These are phyloP conservation scores for Camelus dromedarius DNA, from an alignment of 2,113 vertebrate genomes.

Conservation along the genomic window DNA sequence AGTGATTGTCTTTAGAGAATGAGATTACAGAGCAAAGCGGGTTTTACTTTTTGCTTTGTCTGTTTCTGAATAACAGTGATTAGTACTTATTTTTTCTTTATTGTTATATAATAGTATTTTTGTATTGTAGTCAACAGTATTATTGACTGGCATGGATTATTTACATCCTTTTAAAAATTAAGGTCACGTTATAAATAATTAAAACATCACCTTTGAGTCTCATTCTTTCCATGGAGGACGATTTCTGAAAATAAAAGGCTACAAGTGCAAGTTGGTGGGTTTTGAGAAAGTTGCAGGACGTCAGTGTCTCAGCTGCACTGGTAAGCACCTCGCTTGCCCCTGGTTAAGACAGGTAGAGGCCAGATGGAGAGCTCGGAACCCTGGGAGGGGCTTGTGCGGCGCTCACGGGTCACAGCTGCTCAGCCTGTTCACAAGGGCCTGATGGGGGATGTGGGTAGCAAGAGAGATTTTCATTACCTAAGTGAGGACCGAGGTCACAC, in stretches of 20 bases:
- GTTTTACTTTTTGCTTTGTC: slow-evolving; percentile 29
- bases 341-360: not conserved
- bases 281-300: not conserved
- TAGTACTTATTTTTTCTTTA: not conserved
- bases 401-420: not conserved
- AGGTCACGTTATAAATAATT: not conserved
- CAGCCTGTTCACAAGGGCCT: no score
- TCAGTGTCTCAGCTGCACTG: not conserved
- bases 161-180: not conserved
- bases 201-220: not conserved
- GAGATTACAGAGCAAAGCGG: not conserved
- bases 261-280: not conserved
- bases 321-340: not conserved
- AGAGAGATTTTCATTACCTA: not conserved
- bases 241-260: not conserved
- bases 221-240: not conserved
- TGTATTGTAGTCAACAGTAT: no score
- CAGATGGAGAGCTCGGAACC: not conserved
- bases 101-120: not conserved
- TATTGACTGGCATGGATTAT: not conserved
- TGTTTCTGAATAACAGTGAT: slow-evolving; percentile 32
- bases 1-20: not conserved
- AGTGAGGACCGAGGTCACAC: not conserved
- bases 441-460: not conserved
- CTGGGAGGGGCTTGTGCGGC: not conserved